phyloP scores from a whole-genome alignment of 2,797 vertebrate species.

The Sarcoramphus papa region DNA sequence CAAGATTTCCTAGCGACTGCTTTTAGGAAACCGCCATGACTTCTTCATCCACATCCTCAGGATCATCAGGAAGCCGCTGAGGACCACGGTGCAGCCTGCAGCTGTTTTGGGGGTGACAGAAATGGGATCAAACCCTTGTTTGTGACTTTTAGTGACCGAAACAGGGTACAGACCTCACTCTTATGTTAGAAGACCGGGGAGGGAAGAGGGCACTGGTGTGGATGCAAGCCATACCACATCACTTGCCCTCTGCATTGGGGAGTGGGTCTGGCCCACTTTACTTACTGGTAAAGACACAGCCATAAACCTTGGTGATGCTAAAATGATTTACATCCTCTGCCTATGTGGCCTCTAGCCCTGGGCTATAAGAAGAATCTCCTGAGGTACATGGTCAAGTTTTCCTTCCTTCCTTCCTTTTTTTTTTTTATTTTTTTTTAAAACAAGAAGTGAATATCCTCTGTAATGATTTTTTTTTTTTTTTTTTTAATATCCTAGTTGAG shows the following conservation, averaged over 20 bases:
- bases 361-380: neutral
- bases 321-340: neutral
- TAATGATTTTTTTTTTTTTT: neutral
- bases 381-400: neutral
- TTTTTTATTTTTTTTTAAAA: neutral
- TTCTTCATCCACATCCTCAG: neutral
- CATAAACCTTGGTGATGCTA: neutral
- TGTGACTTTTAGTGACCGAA: neutral
- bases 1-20: neutral
- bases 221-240: neutral
- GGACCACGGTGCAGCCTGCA: neutral
- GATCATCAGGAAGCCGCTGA: neutral
- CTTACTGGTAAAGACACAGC: neutral
- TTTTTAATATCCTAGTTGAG: slow-evolving; percentile 59
- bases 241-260: neutral
- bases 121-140: neutral
- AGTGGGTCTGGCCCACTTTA: neutral
- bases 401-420: neutral
- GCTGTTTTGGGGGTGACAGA: fast-evolving
- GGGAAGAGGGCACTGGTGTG: neutral
- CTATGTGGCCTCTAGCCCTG: neutral
- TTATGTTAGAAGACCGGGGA: fast-evolving
- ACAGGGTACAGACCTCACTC: neutral
- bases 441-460: slow-evolving; percentile 8
- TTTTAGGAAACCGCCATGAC: fast-evolving